phyloP scores from a whole-genome alignment of 2,888 invertebrate species.

The Dolichopus griseipennis region DNA sequence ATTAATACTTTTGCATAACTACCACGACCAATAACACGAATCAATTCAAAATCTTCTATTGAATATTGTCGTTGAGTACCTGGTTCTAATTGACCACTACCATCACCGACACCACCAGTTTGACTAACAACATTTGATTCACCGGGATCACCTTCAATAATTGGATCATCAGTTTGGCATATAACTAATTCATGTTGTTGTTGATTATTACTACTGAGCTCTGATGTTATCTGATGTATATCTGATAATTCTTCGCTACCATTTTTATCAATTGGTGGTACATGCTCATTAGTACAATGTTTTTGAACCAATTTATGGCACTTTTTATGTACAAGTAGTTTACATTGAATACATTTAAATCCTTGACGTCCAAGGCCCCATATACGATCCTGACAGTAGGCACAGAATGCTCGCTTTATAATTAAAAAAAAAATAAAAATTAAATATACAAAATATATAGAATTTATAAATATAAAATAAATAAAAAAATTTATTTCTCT shows the following conservation, averaged over 20 bases:
- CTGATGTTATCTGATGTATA: conserved; percentile 33
- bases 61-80: conserved; percentile 85
- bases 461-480: neutral
- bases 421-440: conserved; percentile 12
- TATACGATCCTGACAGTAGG: conserved; percentile 95
- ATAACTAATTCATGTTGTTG: conserved; percentile 47
- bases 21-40: conserved; percentile 96
- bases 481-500: no score
- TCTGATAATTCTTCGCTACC: conserved; percentile 20
- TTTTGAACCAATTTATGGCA: conserved; percentile 96
- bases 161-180: conserved; percentile 53
- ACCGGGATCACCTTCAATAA: conserved; percentile 42
- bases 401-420: conserved; percentile 91
- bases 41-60: conserved; percentile 92
- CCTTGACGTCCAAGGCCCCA: conserved; percentile 99
- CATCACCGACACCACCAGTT: neutral
- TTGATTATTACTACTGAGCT: conserved; percentile 20
- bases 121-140: conserved; percentile 30
- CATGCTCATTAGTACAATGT: conserved; percentile 77
- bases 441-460: no score
- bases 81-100: conserved; percentile 59
- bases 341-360: conserved; percentile 98
- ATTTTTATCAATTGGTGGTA: conserved; percentile 52
- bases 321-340: conserved; percentile 96
- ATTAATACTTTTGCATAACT: conserved; percentile 98